Conservation (phyloP, 2,888 invertebrate species). For the Caenorhabditis afra region DNA sequence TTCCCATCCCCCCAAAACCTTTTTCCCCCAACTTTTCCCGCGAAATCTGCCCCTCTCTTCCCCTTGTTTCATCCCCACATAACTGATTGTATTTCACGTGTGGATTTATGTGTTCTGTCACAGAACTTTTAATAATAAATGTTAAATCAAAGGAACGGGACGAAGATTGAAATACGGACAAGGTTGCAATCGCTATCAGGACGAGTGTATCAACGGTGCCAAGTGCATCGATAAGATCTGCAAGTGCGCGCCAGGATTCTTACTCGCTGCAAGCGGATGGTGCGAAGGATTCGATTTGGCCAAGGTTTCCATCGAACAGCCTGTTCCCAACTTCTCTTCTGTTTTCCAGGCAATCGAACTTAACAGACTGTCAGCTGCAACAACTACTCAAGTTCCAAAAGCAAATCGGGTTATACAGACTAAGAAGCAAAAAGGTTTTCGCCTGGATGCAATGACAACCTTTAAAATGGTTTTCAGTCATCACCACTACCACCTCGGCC, state of each 20-base stretch:
- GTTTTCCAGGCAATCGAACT: constrained; percentile 40
- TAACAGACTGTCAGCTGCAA: constrained; percentile 24
- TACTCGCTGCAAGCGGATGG: constrained; percentile 63
- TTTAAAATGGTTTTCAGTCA: constrained; percentile 13
- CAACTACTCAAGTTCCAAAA: constrained; percentile 14
- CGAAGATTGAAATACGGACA: constrained; percentile 67
- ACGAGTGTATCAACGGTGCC: constrained; percentile 69
- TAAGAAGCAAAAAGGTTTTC: constrained; percentile 29
- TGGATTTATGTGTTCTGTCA: constrained; percentile 50
- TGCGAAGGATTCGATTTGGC: constrained; percentile 61
- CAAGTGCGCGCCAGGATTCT: constrained; percentile 70
- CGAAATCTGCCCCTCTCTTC: neutral
- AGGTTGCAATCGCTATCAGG: constrained; percentile 62
- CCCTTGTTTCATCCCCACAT: constrained; percentile 12
- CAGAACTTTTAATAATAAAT: constrained; percentile 48
- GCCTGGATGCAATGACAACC: neutral
- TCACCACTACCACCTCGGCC: constrained; percentile 11
- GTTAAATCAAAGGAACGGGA: constrained; percentile 44
- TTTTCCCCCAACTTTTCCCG: constrained; percentile 1
- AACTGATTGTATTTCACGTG: constrained; percentile 61
- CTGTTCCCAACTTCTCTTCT: neutral
- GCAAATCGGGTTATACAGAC: constrained; percentile 44
- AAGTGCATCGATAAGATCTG: constrained; percentile 73
- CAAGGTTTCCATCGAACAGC: constrained; percentile 16
- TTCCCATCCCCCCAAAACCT: neutral